phyloP scores from a whole-genome alignment of 2,888 invertebrate species.

The Calliphora vomitoria region DNA sequence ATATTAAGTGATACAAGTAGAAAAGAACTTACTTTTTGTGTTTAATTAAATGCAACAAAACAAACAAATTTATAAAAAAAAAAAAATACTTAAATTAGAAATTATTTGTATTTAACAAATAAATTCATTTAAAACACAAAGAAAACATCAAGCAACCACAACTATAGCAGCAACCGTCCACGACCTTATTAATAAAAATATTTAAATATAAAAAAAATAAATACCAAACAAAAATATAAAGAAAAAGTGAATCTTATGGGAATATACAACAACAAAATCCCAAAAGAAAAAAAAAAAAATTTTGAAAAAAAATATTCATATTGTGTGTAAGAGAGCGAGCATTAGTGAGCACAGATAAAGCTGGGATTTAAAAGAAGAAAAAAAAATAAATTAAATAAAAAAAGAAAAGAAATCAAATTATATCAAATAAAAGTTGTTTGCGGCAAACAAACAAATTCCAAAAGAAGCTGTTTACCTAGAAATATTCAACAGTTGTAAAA shows the following conservation, averaged over 20 bases:
- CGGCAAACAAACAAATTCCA: conserved; percentile 9
- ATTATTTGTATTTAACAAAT: conserved; percentile 33
- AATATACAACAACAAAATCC: conserved; percentile 28
- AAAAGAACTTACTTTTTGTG: neutral
- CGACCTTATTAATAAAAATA: conserved; percentile 48
- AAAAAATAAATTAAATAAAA: conserved; percentile 3
- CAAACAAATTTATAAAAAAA: neutral
- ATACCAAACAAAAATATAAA: conserved; percentile 41
- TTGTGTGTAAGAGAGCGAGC: neutral
- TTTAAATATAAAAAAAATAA: neutral
- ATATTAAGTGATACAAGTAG: neutral
- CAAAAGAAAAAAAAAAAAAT: conserved; percentile 29
- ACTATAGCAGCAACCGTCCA: neutral
- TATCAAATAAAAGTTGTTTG: conserved; percentile 47
- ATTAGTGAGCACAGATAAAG: neutral
- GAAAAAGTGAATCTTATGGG: conserved; percentile 50
- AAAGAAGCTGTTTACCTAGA: conserved; percentile 45
- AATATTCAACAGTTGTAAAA: conserved; percentile 2
- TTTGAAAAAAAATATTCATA: conserved; percentile 44
- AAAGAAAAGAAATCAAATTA: conserved; percentile 8
- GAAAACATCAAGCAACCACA: neutral
- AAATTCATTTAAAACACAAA: conserved; percentile 28
- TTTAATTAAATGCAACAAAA: conserved; percentile 29
- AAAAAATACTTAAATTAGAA: conserved; percentile 7
- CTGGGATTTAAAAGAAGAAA: conserved; percentile 1